These are phyloP conservation scores for pig (Sus scrofa) DNA, from an alignment of 2,113 vertebrate genomes.

Conservation along the genomic window DNA sequence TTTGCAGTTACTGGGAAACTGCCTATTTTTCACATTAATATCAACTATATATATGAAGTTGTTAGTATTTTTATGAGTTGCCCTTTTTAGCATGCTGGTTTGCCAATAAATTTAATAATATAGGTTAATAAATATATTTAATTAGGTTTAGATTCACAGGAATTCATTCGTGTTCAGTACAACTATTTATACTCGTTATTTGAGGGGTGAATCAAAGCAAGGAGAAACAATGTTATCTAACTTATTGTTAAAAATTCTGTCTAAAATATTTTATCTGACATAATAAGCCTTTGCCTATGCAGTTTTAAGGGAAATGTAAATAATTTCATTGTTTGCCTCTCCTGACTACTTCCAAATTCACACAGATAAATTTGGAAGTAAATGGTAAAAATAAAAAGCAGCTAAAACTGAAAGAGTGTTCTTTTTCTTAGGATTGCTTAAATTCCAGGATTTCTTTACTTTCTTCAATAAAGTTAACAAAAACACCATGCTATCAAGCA, in stretches of 20 bases:
- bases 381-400: slow-evolving; percentile 4
- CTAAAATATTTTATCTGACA: not conserved
- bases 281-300: not conserved
- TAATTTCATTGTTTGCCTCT: slow-evolving; percentile 35
- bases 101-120: not conserved
- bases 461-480: not conserved
- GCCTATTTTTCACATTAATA: not conserved
- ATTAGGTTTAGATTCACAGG: not conserved
- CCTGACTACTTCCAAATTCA: not conserved
- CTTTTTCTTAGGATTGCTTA: not conserved
- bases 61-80: not conserved
- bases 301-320: not conserved
- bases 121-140: not conserved
- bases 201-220: slow-evolving; percentile 27
- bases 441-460: not conserved
- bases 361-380: not conserved
- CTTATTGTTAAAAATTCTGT: not conserved
- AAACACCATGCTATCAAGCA: not conserved
- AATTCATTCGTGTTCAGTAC: not conserved
- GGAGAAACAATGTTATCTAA: not conserved
- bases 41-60: not conserved
- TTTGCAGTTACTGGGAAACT: not conserved
- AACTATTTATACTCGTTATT: slow-evolving; percentile 42
- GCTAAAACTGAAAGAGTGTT: not conserved
- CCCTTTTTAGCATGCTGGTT: not conserved